A percentile compares a stretch with the other conserved stretches of the same genome.
Conservation (phyloP, 2,797 vertebrate species). For the Aphelocoma californica region DNA sequence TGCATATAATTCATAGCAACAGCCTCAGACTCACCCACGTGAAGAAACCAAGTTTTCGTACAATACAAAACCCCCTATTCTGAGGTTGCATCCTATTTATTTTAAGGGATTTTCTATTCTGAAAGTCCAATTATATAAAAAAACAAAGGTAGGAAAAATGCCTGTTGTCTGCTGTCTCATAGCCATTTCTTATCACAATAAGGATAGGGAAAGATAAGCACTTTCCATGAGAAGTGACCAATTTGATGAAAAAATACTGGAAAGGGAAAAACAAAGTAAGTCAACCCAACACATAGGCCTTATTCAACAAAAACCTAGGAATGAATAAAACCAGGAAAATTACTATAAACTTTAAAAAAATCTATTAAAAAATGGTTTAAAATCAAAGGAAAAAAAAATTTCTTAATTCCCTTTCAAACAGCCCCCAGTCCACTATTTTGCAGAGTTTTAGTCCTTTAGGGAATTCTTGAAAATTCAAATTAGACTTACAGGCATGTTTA, state of each 20-base stretch:
- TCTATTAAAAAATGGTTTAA: not conserved
- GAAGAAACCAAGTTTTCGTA: not conserved
- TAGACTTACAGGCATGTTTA: not conserved
- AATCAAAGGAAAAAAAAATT: not conserved
- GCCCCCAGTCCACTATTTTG: accelerated
- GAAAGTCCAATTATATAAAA: not conserved
- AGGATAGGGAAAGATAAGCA: not conserved
- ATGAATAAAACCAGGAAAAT: not conserved
- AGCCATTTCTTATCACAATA: not conserved
- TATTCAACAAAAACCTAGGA: not conserved
- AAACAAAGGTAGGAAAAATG: not conserved
- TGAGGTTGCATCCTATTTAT: not conserved
- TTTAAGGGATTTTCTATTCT: not conserved
- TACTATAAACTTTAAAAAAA: not conserved
- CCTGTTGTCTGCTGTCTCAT: accelerated
- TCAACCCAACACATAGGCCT: accelerated
- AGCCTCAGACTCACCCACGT: not conserved
- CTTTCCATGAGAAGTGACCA: not conserved
- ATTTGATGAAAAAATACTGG: not conserved
- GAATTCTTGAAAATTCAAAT: not conserved
- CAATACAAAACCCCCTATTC: not conserved
- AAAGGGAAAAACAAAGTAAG: not conserved
- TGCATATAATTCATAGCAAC: not conserved
- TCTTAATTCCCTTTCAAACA: not conserved
- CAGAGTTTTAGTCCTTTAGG: not conserved